phyloP scores from a whole-genome alignment of 2,888 invertebrate species.

The Andrena flavipes region DNA sequence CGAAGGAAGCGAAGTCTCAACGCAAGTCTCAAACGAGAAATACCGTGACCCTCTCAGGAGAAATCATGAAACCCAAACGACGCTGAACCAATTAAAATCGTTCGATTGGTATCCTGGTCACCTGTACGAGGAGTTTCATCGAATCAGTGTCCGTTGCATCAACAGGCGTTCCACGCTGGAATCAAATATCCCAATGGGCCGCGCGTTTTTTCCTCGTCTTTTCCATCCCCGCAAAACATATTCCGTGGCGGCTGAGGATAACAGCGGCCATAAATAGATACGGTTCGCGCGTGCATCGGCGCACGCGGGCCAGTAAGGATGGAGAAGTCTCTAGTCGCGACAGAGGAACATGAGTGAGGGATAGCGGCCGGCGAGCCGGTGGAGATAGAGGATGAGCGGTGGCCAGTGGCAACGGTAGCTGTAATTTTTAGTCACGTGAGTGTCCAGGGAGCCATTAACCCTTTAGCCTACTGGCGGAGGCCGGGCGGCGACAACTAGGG shows the following conservation, averaged over 20 bases:
- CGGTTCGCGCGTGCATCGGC: conserved; percentile 33
- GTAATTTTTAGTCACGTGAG: conserved; percentile 61
- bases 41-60: conserved; percentile 13
- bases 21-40: conserved; percentile 4
- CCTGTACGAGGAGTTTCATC: too few species aligned
- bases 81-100: conserved; percentile 23
- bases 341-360: not conserved
- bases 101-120: conserved; percentile 25
- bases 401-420: conserved; percentile 38
- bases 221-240: not conserved
- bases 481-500: conserved; percentile 50
- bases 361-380: not conserved
- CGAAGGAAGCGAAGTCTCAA: not conserved
- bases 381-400: conserved; percentile 10
- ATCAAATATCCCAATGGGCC: too few species aligned
- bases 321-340: conserved; percentile 35
- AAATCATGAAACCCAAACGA: conserved; percentile 17
- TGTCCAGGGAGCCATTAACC: conserved; percentile 67
- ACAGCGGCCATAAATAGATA: conserved; percentile 51
- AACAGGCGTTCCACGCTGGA: too few species aligned
- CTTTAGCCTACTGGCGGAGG: conserved; percentile 69
- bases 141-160: too few species aligned
- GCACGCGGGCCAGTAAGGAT: conserved; percentile 22
- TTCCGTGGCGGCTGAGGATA: not conserved
- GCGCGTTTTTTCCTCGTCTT: conserved; percentile 1